Conservation (phyloP, 2,888 invertebrate genomes). For the Dastarcus helophoroides region DNA sequence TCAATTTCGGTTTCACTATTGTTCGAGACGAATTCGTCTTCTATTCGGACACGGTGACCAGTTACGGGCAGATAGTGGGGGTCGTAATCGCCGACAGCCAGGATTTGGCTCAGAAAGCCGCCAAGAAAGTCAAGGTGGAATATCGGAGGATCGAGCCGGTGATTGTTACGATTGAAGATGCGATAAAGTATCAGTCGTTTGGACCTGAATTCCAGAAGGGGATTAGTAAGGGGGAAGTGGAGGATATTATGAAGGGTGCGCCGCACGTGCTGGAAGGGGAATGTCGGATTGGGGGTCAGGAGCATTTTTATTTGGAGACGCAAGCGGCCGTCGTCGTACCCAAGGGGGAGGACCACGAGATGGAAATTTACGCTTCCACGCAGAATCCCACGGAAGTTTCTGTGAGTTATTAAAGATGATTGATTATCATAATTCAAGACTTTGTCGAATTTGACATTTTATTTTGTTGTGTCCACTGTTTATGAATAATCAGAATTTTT, state of each 20-base stretch:
- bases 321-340: slow-evolving; percentile 61
- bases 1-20: slow-evolving; percentile 57
- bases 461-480: too few species aligned
- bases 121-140: slow-evolving; percentile 57
- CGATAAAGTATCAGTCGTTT: slow-evolving; percentile 65
- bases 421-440: too few species aligned
- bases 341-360: slow-evolving; percentile 67
- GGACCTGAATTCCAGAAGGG: slow-evolving; percentile 47
- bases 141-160: slow-evolving; percentile 74
- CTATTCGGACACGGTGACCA: slow-evolving; percentile 61
- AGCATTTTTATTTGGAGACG: slow-evolving; percentile 95
- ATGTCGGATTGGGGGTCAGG: slow-evolving; percentile 77
- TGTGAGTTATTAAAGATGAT: slow-evolving; percentile 37
- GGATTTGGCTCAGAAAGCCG: slow-evolving; percentile 68
- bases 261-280: slow-evolving; percentile 70
- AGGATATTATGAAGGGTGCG: slow-evolving; percentile 52
- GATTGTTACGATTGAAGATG: slow-evolving; percentile 81
- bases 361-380: slow-evolving; percentile 74
- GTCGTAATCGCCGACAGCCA: slow-evolving; percentile 70
- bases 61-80: slow-evolving; percentile 76
- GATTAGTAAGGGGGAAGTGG: slow-evolving; percentile 51
- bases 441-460: too few species aligned
- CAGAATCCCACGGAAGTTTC: slow-evolving; percentile 73
- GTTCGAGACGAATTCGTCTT: slow-evolving; percentile 79
- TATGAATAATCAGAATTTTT: too few species aligned